phyloP scores from a whole-genome alignment of 2,888 invertebrate genomes.

The Idaea biselata region DNA sequence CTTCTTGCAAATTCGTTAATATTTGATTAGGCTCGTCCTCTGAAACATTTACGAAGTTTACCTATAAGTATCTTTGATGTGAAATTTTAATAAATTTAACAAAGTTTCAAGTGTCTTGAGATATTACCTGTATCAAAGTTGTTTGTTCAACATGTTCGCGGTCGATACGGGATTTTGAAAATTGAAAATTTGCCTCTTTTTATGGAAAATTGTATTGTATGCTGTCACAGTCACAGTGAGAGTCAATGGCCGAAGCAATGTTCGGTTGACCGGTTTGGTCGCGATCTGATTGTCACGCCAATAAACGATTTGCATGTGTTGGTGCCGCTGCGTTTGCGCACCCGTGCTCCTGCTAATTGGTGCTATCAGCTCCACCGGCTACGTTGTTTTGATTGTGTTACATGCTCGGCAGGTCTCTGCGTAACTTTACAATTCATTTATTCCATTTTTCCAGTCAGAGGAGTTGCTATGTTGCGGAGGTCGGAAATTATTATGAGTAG shows the following conservation, averaged over 20 bases:
- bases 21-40: constrained; percentile 35
- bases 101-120: constrained; percentile 15
- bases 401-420: constrained; percentile 3
- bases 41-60: constrained; percentile 36
- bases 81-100: constrained; percentile 35
- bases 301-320: constrained; percentile 76
- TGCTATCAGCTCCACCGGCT: constrained; percentile 45
- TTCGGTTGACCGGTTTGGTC: constrained; percentile 71
- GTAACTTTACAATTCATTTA: background rate
- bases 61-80: constrained; percentile 16
- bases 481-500: background rate
- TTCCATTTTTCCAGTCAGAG: background rate
- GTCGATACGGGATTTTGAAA: background rate
- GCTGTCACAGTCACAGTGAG: constrained; percentile 50
- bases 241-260: constrained; percentile 65
- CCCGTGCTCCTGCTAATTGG: constrained; percentile 58
- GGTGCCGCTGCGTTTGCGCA: constrained; percentile 59
- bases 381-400: constrained; percentile 23
- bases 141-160: background rate
- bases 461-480: background rate
- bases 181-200: constrained; percentile 12
- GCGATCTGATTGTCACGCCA: constrained; percentile 76
- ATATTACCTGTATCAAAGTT: background rate
- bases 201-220: constrained; percentile 30
- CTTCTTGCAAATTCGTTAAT: constrained; percentile 43